Conservation (phyloP, 2,888 invertebrate genomes). For the Liopterus haemorrhoidalis region DNA sequence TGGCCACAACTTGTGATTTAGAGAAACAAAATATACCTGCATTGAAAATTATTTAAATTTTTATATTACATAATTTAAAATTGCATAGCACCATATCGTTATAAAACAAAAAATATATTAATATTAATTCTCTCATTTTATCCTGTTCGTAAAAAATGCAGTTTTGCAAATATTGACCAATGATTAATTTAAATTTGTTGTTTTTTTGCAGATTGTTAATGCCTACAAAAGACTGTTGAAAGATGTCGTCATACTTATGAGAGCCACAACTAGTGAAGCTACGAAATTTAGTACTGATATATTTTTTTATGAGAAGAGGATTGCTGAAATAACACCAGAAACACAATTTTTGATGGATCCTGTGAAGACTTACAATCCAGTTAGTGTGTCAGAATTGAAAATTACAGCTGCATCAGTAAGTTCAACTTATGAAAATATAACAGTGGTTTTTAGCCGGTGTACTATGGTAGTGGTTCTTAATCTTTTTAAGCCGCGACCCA, state of each 20-base stretch:
- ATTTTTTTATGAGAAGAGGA: conserved; percentile 51
- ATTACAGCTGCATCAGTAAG: conserved; percentile 45
- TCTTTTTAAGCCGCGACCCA: no score
- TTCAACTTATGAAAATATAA: no score
- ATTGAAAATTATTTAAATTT: no score
- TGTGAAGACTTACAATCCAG: conserved; percentile 41
- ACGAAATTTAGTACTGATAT: conserved; percentile 49
- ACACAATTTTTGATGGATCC: conserved; percentile 41
- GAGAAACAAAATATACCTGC: no score
- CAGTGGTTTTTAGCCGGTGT: no score
- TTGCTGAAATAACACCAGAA: conserved; percentile 50
- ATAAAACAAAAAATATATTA: no score
- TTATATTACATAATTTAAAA: no score
- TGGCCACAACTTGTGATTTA: no score
- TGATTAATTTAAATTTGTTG: conserved; percentile 6
- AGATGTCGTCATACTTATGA: conserved; percentile 48
- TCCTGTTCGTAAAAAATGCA: background rate
- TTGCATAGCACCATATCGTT: no score
- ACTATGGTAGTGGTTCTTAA: no score
- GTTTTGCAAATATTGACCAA: background rate
- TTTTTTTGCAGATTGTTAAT: conserved; percentile 43
- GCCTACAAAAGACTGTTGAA: conserved; percentile 50
- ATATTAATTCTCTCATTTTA: background rate
- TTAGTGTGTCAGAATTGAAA: conserved; percentile 45
- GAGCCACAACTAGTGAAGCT: conserved; percentile 46